Base-by-base conservation (phyloP, 1,140 invertebrate species). In the Cotesia glomerata region DNA sequence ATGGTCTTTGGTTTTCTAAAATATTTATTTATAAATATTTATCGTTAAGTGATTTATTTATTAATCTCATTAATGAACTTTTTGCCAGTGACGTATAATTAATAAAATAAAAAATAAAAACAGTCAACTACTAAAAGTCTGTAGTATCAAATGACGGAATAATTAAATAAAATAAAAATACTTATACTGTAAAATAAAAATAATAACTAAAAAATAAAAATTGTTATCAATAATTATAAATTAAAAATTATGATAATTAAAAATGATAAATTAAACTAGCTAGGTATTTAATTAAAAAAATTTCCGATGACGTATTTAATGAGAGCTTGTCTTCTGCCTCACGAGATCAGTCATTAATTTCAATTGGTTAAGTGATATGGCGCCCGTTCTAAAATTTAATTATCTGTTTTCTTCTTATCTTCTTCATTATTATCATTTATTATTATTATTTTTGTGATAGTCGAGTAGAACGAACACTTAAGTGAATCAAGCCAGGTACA, bases 251-350 rank as follows among this genome's bases (percentile, higher is more conserved):
- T 80, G 76, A 81, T 85, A 83, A 81, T 76, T 77, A 82, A 79
- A 70, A 72, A 71, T 80, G 76, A 82, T 84, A 85, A 86, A 86
- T 87, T 86, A 86, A 85, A 82, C 82, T 86, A 86, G 74, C 84
- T 86, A 56, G 63, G 35, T 72, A 75, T 82, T 79, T 72, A 77
- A 78, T 78, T 79, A 80, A 80, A 74, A 74, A 80, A 32, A 71
- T 16, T 56, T 32, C 45, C n/a, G 36, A 58, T 69, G 45, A 69
- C 36, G 36, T 18, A 26, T 65, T 13, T 36, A 13, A 35, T 26
- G 32, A 62, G 59, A 36, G 26, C 26, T 26, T 26, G 26, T 26
- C 26, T 26, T 26, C 45, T 74, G 69, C 36, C 49, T 45, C 59
- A 79, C 79, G 83, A 84, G 82, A 86, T 85, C 82, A 83, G 82